A percentile compares a stretch with the other conserved stretches of the same genome.
Evolutionary conservation across 2,797 vertebrate genomes (phyloP).

Genomic region (Setipinna tenuifilis): DNA sequence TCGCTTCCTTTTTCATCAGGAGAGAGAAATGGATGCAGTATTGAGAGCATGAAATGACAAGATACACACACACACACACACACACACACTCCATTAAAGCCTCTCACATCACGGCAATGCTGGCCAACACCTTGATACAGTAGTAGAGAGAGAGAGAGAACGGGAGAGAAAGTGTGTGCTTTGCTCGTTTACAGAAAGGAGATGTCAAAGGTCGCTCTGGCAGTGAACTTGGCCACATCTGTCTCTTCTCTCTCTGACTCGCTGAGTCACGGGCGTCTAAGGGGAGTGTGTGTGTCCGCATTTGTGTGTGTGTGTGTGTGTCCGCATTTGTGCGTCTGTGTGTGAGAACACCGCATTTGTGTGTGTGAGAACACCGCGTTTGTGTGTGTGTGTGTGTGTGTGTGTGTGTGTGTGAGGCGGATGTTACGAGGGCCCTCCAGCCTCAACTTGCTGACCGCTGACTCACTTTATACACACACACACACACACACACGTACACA

Average conservation of each 20-base stretch:
- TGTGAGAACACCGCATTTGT: background rate
- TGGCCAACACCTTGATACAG: too few species aligned
- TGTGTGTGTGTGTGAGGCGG: background rate
- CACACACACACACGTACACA: background rate
- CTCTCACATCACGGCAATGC: too few species aligned
- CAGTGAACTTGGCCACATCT: background rate
- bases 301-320: background rate
- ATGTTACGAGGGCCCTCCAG: background rate
- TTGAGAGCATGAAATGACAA: too few species aligned
- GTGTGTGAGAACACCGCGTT: background rate
- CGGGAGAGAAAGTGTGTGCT: background rate
- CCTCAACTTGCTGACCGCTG: slow-evolving; percentile 15
- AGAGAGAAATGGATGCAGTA: too few species aligned
- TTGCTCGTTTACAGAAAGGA: background rate
- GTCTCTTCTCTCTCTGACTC: background rate
- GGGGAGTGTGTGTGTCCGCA: background rate
- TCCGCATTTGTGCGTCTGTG: background rate
- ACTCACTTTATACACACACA: background rate
- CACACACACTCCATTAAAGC: too few species aligned
- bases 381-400: too few species aligned
- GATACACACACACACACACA: too few species aligned
- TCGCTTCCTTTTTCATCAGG: too few species aligned
- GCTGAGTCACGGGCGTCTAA: slow-evolving; percentile 6
- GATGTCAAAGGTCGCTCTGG: background rate
- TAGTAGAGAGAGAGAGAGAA: too few species aligned